Conservation (phyloP, 2,797 vertebrate genomes). For the Microhierax caerulescens region DNA sequence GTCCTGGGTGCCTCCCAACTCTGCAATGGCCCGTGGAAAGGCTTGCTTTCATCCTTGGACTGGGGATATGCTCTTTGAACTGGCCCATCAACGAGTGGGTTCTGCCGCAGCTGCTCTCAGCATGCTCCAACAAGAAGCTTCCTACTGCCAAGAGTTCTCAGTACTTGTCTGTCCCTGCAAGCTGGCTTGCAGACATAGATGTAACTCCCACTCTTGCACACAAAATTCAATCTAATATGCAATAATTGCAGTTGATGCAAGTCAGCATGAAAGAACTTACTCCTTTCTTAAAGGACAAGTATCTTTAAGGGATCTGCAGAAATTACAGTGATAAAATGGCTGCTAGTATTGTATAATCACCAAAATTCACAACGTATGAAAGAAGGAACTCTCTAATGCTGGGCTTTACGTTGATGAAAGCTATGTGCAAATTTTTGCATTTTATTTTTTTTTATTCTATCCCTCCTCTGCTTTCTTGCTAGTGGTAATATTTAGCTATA, state of each 20-base stretch:
- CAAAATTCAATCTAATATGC: neutral
- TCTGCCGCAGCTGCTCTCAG: neutral
- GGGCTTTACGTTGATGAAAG: neutral
- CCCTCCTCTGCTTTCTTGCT: neutral
- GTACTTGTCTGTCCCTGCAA: neutral
- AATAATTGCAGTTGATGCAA: neutral
- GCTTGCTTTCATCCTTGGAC: neutral
- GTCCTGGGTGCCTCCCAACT: neutral
- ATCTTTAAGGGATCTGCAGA: neutral
- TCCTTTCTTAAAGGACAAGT: neutral
- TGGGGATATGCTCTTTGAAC: neutral
- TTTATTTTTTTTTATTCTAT: neutral
- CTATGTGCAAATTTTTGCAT: neutral
- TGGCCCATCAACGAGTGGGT: accelerated
- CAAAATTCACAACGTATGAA: neutral
- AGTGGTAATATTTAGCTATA: neutral
- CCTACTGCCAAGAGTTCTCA: neutral
- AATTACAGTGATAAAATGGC: neutral
- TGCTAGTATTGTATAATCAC: neutral
- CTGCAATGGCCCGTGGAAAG: neutral
- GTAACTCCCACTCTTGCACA: neutral
- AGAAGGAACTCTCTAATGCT: neutral
- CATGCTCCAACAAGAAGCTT: neutral
- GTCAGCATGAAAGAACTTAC: neutral
- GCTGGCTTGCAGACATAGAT: neutral